Base-by-base conservation (phyloP, 2,113 vertebrate species). In the Hiodon tergisus region DNA sequence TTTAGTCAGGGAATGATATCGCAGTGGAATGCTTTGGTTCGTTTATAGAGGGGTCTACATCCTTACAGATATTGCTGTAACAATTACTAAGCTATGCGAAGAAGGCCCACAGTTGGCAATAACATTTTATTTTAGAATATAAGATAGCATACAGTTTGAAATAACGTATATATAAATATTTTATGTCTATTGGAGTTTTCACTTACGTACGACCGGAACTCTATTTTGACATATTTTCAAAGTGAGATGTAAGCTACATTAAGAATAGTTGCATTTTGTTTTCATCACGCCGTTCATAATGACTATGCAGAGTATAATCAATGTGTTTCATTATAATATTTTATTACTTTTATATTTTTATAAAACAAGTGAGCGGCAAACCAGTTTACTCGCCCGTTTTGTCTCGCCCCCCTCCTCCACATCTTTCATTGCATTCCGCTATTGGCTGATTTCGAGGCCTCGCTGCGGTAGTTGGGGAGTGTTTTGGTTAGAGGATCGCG, bases 171-270 rank as follows among this genome's bases (percentile, higher is more conserved):
- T 31, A 31, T 31, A 31, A 31, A 31, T 31, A 31, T 31, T 31
- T 31, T 31, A 31, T 31, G 31, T 31, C 31, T 31, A 2, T 31
- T 31, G 31, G 31, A 31, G 0, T 31, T 31, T 31, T 31, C 9
- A 6, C 75, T 17, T 83, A 88, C 86, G 86, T 90, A 85, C 75
- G 81, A 81, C 85, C 87, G 65, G 67, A 83, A 81, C 66, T n/a
- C 54, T 60, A 6, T 3, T 2, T 13, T 76, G 72, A 72, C 9
- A 8, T 54, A 16, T 54, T 69, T 69, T 69, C 55, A 55, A 69
- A 53, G 6, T 58, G 8, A 3, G 14, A 54, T 17, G 6, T 8
- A 59, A 16, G 16, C 16, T 70, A 70, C 3, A 47, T 62, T 61
- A 31, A 31, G 2, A 31, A 31, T n/a, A 7, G 10, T 47, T 58